Percentiles rank a stretch among this genome's conserved stretches.
Evolutionary conservation across 1,140 invertebrate genomes (phyloP).

Genomic region (Diploscapter pachys): DNA sequence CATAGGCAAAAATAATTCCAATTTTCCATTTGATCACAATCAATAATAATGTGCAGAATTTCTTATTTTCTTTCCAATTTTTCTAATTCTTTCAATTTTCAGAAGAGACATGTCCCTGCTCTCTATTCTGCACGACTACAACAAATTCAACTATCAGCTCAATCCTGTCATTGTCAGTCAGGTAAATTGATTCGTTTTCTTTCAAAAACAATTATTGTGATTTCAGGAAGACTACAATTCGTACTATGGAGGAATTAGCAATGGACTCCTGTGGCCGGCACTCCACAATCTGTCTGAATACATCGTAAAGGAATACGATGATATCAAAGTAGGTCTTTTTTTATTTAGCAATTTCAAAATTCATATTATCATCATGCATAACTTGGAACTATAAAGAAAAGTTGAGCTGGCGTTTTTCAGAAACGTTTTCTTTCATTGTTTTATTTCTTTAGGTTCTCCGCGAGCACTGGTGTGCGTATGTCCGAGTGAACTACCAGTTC

Average conservation of each 20-base stretch:
- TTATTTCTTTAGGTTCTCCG: conserved; percentile 38
- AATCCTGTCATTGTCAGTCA: conserved; percentile 48
- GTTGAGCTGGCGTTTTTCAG: neutral
- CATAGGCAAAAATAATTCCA: too few species aligned
- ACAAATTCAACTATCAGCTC: conserved; percentile 54
- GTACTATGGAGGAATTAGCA: conserved; percentile 57
- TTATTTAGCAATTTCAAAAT: neutral
- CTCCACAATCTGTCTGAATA: conserved; percentile 57
- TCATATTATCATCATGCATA: too few species aligned
- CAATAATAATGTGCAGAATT: too few species aligned
- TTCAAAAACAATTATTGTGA: neutral
- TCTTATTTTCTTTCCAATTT: too few species aligned
- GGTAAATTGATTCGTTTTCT: neutral
- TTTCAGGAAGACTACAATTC: conserved; percentile 57
- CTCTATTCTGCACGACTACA: conserved; percentile 57
- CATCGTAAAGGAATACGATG: conserved; percentile 54
- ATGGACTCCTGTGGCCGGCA: conserved; percentile 58
- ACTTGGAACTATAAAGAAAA: too few species aligned
- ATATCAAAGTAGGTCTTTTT: conserved; percentile 36
- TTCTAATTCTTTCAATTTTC: conserved; percentile 4
- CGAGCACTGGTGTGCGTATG: conserved; percentile 58
- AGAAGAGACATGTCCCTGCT: conserved; percentile 54
- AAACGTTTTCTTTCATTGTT: neutral
- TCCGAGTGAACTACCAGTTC: conserved; percentile 58
- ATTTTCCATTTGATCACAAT: too few species aligned